Conservation (phyloP, 2,888 invertebrate species). For the Tenthredo livida region DNA sequence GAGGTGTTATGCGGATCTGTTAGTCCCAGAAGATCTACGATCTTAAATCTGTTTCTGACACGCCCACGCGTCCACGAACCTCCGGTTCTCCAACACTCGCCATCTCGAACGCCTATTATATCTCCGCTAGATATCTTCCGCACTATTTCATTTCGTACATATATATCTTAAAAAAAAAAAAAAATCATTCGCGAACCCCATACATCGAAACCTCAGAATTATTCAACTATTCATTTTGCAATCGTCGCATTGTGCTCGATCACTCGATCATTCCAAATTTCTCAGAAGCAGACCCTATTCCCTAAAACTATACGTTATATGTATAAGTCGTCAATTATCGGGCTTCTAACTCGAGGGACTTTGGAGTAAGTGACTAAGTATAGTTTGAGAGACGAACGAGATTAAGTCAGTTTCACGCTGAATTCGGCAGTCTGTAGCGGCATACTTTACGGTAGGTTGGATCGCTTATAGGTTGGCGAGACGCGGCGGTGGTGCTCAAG, state of each 20-base stretch:
- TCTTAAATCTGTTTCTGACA: slow-evolving; percentile 46
- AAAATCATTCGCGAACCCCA: neutral
- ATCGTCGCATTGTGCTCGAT: neutral
- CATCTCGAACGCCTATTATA: slow-evolving; percentile 23
- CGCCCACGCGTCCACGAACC: slow-evolving; percentile 45
- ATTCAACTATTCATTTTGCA: neutral
- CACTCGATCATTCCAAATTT: neutral
- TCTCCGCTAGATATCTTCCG: slow-evolving; percentile 16
- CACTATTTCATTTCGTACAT: slow-evolving; percentile 19
- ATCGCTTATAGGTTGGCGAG: slow-evolving; percentile 38
- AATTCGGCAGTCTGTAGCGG: slow-evolving; percentile 50
- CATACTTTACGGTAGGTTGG: slow-evolving; percentile 51
- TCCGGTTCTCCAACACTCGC: slow-evolving; percentile 14
- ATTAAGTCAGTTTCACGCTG: slow-evolving; percentile 51
- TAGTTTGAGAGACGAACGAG: slow-evolving; percentile 43
- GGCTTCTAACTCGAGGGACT: slow-evolving; percentile 38
- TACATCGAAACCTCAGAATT: neutral
- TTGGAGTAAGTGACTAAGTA: slow-evolving; percentile 13
- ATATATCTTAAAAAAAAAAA: neutral
- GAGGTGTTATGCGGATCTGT: slow-evolving; percentile 49
- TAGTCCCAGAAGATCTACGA: slow-evolving; percentile 53
- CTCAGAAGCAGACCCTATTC: neutral
- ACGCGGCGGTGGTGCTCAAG: slow-evolving; percentile 37
- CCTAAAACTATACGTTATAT: neutral
- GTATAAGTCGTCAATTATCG: slow-evolving; percentile 33